A percentile compares a stretch with the other conserved stretches of the same genome.
These are phyloP conservation scores for Dendrolimus punctatus DNA, from an alignment of 1,140 invertebrate genomes.

Conservation along the genomic window DNA sequence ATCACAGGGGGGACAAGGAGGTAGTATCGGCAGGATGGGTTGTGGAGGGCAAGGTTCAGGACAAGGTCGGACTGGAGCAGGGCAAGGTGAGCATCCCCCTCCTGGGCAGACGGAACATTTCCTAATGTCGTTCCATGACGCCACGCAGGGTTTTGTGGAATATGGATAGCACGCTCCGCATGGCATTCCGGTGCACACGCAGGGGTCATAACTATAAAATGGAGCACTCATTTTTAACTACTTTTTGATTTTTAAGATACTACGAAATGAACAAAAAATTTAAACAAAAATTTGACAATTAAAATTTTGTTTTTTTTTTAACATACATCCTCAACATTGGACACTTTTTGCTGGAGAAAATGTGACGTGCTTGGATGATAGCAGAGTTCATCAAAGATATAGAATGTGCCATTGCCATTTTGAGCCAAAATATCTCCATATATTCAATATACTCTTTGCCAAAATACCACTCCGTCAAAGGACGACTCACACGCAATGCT, in stretches of 20 bases:
- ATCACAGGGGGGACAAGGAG: constrained; percentile 52
- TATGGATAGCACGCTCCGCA: constrained; percentile 22
- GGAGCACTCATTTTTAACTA: constrained; percentile 49
- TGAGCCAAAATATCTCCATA: no score
- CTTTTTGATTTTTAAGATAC: constrained; percentile 14
- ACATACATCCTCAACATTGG: no score
- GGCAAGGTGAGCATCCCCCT: constrained; percentile 53
- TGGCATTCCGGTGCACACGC: constrained; percentile 42
- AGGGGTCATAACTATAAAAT: constrained; percentile 55
- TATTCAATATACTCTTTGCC: no score
- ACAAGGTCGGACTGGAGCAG: constrained; percentile 51
- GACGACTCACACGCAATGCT: no score
- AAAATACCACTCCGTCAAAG: no score
- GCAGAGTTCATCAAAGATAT: no score
- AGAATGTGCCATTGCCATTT: no score
- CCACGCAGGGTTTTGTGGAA: no score
- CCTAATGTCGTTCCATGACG: constrained; percentile 16
- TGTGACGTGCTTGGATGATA: no score
- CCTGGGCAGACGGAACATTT: constrained; percentile 50
- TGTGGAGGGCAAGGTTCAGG: constrained; percentile 36
- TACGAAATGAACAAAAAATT: constrained; percentile 8
- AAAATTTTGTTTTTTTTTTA: constrained; percentile 9
- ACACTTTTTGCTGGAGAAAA: no score
- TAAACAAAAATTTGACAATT: constrained; percentile 6
- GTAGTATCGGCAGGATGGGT: constrained; percentile 46